Base-by-base conservation (phyloP, 2,888 invertebrate genomes). In the Macrosoma leucophasiata region DNA sequence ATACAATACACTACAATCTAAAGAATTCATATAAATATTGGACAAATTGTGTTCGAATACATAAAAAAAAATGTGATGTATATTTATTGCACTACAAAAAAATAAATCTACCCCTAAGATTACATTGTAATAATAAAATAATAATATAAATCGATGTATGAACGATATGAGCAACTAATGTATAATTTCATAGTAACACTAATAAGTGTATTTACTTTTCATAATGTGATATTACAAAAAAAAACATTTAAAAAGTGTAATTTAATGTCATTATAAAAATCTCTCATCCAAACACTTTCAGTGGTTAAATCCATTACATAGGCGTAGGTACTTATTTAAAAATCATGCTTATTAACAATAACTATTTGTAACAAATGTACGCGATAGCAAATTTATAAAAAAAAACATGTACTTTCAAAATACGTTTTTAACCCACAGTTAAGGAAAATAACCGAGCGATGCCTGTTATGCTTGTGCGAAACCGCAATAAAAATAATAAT, bases 81-180 rank as follows among this genome's bases (percentile, higher is more conserved):
- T 50, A 49, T 48, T 46, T 52, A 50, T 50, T 49, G 49, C 50
- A 47, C 41, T 39, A 55, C 48, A 35, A 33, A 29, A 36, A 40
- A 49, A 39, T 38, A 46, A 40, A 43, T 28, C 35, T 43, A 47
- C 39, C 36, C 41, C 26, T 44, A 43, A 31, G 29, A 40, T 27
- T 41, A 46, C 38, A 55, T 33, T 36, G 39, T 27, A 56, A 62
- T n/a, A n/a, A n/a, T n/a, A n/a, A n/a, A n/a, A n/a, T n/a, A n/a
- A n/a, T n/a, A n/a, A n/a, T n/a, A 55, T 63, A 69, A 47, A 66
- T 78, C 78, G 78, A 73, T 79, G 78, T 75, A 63, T 54, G 56
- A 46, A 58, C 59, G 60, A 67, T 53, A 74, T 79, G 79, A 79
- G 77, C 77, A 71, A 60, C 48, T 51, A 49, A 38, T 31, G 36